A percentile compares a stretch with the other conserved stretches of the same genome.
These are phyloP conservation scores for Clarias fuscus DNA, from an alignment of 2,797 vertebrate species.

Conservation along the genomic window DNA sequence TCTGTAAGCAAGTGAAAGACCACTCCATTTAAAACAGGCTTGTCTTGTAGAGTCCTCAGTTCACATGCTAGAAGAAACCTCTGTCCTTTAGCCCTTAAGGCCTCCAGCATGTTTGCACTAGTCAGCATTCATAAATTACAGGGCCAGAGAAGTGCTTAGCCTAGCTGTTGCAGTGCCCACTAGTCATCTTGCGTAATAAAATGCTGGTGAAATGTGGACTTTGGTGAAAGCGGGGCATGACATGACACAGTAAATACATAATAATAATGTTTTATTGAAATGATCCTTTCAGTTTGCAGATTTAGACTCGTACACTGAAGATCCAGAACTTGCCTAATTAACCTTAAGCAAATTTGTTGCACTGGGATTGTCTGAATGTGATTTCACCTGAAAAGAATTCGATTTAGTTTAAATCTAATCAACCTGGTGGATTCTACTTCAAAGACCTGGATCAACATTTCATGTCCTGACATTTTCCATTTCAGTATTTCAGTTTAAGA, in stretches of 20 bases:
- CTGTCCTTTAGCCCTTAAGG: conserved; percentile 46
- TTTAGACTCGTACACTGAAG: not conserved
- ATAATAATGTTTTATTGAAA: not conserved
- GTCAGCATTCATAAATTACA: conserved; percentile 46
- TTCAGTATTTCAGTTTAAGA: conserved; percentile 29
- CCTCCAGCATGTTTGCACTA: conserved; percentile 52
- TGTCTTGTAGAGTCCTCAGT: conserved; percentile 19
- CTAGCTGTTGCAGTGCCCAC: conserved; percentile 11
- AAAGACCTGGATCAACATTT: not conserved
- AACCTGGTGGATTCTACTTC: not conserved
- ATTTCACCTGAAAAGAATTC: not conserved
- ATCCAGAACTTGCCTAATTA: not conserved
- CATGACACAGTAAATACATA: not conserved
- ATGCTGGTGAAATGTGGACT: not conserved
- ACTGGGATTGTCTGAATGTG: not conserved
- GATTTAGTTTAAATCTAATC: conserved; percentile 1
- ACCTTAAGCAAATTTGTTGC: not conserved
- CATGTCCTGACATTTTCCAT: conserved; percentile 3
- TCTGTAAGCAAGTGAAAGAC: not conserved
- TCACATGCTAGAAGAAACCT: not conserved
- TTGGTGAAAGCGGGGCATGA: not conserved
- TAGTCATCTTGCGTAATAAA: conserved; percentile 34
- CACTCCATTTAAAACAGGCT: conserved; percentile 11
- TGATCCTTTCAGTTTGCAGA: not conserved
- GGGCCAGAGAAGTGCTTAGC: conserved; percentile 38